Evolutionary conservation across 2,113 vertebrate species (phyloP).

Genomic region (Gymnorhina tibicen): DNA sequence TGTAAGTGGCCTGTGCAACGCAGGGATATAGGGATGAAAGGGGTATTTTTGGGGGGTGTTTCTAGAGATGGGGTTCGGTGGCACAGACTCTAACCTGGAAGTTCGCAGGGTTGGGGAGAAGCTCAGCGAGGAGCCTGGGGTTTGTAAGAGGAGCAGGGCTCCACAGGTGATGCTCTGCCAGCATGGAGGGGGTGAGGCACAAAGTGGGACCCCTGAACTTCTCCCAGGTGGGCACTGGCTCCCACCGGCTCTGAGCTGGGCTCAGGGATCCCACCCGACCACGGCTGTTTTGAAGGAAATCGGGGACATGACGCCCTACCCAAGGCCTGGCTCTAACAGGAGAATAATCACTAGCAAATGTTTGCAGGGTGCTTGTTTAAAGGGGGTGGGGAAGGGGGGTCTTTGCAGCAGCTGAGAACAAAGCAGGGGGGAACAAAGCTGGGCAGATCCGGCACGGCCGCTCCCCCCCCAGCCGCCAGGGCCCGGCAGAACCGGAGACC

Average conservation of each 20-base stretch:
- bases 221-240: not conserved
- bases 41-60: not conserved
- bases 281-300: not conserved
- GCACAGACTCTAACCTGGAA: not conserved
- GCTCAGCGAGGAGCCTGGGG: not conserved
- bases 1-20: not conserved
- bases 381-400: not conserved
- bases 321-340: not conserved
- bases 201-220: not conserved
- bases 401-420: conserved; percentile 16
- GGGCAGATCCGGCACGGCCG: not conserved
- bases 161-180: not conserved
- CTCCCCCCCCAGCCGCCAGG: not conserved
- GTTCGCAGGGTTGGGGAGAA: not conserved
- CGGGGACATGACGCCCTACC: not conserved
- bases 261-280: not conserved
- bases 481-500: not conserved
- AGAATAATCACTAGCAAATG: conserved; percentile 68
- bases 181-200: fast-evolving
- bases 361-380: conserved; percentile 5
- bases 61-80: not conserved
- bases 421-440: not conserved
- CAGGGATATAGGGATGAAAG: not conserved
- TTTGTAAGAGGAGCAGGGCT: not conserved
- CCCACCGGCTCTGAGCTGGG: fast-evolving